Percentiles rank a stretch among this genome's conserved stretches.
These are phyloP conservation scores for Lagopus muta DNA, from an alignment of 2,113 vertebrate genomes.

Conservation along the genomic window DNA sequence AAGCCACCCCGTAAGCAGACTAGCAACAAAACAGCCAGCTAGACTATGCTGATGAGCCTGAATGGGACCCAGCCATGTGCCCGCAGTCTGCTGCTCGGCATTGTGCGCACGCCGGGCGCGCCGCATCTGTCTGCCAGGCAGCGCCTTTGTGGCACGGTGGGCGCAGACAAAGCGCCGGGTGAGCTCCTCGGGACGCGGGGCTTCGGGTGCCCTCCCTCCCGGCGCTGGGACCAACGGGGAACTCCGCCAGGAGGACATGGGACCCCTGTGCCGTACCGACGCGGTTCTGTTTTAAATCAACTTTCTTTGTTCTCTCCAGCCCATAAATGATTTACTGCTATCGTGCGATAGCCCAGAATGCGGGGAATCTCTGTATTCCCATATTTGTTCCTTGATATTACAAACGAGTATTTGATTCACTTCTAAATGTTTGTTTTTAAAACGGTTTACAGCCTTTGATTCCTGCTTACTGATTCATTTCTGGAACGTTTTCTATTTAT, in stretches of 20 bases:
- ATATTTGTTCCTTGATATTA: conserved; percentile 65
- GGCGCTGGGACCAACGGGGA: background rate
- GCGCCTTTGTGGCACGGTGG: conserved; percentile 71
- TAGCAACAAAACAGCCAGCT: conserved; percentile 72
- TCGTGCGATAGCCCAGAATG: conserved; percentile 63
- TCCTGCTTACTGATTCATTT: conserved; percentile 72
- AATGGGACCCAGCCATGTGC: conserved; percentile 75
- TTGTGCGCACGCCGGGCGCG: conserved; percentile 48
- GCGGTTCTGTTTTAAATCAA: conserved; percentile 56
- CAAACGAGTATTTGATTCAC: conserved; percentile 71
- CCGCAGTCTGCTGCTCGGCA: conserved; percentile 76
- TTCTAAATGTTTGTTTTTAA: conserved; percentile 71
- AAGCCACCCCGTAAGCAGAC: conserved; percentile 75
- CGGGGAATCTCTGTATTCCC: conserved; percentile 65
- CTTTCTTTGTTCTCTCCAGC: conserved; percentile 66
- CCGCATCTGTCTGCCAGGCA: conserved; percentile 68
- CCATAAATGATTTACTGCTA: conserved; percentile 67
- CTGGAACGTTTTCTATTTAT: conserved; percentile 70
- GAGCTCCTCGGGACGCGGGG: conserved; percentile 21
- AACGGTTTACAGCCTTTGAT: conserved; percentile 71
- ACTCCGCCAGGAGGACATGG: background rate
- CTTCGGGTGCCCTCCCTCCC: background rate
- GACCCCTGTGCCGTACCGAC: conserved; percentile 27
- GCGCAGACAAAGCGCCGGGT: conserved; percentile 35
- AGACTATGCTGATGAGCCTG: conserved; percentile 74